These are phyloP conservation scores for Arrhamphus sclerolepis DNA, from an alignment of 2,797 vertebrate species.

Conservation along the genomic window DNA sequence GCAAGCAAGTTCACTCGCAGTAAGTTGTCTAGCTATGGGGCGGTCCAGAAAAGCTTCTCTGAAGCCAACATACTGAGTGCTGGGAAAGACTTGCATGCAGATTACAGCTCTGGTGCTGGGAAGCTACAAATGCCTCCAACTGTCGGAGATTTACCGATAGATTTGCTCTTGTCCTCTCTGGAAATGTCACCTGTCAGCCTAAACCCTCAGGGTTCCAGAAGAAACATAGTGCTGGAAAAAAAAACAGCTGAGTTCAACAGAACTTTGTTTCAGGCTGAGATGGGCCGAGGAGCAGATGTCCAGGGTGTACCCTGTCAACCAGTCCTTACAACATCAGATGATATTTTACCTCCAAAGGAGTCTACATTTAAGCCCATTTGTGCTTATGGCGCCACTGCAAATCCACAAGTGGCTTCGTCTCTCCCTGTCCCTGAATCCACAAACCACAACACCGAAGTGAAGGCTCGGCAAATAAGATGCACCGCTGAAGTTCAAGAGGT, in stretches of 20 bases:
- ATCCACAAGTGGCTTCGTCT: constrained; percentile 36
- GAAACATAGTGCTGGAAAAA: constrained; percentile 88
- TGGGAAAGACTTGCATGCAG: constrained; percentile 57
- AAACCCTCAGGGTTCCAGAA: constrained; percentile 67
- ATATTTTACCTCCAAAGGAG: constrained; percentile 47
- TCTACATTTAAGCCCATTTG: constrained; percentile 32
- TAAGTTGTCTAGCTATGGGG: constrained; percentile 68
- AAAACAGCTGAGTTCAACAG: constrained; percentile 96
- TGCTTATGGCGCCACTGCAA: constrained; percentile 31
- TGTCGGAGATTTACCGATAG: constrained; percentile 60
- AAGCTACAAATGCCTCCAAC: constrained; percentile 41
- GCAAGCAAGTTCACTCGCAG: constrained; percentile 76
- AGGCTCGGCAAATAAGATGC: constrained; percentile 27
- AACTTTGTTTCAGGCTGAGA: constrained; percentile 90
- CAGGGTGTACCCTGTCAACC: constrained; percentile 67
- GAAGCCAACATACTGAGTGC: constrained; percentile 80
- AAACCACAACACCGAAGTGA: constrained; percentile 31
- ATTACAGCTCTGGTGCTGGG: constrained; percentile 42
- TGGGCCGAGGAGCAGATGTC: constrained; percentile 70
- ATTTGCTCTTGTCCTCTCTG: constrained; percentile 62
- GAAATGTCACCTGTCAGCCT: constrained; percentile 53
- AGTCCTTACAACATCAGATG: constrained; percentile 28
- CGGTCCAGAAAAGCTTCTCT: constrained; percentile 86
- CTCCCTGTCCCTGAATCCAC: constrained; percentile 30
- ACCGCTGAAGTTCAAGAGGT: constrained; percentile 51